Base-by-base conservation (phyloP, 2,888 invertebrate species). In the Pristionchus maxplancki region DNA sequence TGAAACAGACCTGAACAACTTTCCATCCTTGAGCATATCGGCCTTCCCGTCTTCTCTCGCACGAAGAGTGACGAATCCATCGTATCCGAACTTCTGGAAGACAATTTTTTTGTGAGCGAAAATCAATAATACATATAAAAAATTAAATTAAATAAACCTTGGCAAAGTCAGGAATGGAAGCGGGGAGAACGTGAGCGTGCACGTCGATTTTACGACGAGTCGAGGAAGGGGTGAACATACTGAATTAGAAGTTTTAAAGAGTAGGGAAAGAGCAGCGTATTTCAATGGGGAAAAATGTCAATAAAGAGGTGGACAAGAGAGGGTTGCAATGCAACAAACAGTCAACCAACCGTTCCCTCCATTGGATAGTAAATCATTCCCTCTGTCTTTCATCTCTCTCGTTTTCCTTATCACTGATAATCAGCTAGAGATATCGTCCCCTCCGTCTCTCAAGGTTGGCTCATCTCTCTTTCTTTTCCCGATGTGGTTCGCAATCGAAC, bases 101-200 rank as follows among this genome's bases (percentile, higher is more conserved):
- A 34, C 1, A 24, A 34, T 67, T n/a, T 64, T 24, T 28, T 5
- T 11, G 13, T 24, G 48, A 15, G 48, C 9, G 48, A 24, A 24
- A 24, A 6, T 8, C 31, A 4, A 67, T 9, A 67, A 31, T 67
- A 28, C 31, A 2, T 28, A n/a, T n/a, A n/a, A n/a, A n/a, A n/a
- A n/a, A n/a, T n/a, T n/a, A n/a, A n/a, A n/a, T n/a, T n/a, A 9
- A 31, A 9, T 15, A 6, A 17, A 96, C 96, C 95, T 96, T 94
- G 92, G 95, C 95, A 62, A 96, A 94, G 92, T 96, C 95, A 2
- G 96, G 96, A 95, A 96, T 96, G n/a, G 93, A 93, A 89, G 95
- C 94, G 0, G 96, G 96, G 44, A 96, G 92, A 91, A 96, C 96
- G 90, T 96, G 96, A 34, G 95, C 95, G 91, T 96, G 96, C 9